phyloP scores from a whole-genome alignment of 2,888 invertebrate genomes.

The Heliconius erato region DNA sequence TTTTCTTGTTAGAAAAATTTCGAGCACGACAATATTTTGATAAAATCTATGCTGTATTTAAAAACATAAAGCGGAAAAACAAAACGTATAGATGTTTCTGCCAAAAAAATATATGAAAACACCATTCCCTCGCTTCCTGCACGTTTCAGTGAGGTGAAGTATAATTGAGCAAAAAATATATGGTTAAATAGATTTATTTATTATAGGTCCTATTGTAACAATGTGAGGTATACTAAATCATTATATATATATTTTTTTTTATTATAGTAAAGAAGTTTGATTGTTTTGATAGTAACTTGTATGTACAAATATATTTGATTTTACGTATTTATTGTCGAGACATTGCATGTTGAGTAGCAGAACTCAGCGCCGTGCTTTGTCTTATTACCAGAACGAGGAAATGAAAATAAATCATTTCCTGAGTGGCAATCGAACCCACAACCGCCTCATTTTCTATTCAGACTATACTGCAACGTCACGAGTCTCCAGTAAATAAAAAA shows the following conservation, averaged over 20 bases:
- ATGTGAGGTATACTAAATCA: not conserved
- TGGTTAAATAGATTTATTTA: not conserved
- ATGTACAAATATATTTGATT: too few species aligned
- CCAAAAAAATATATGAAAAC: not conserved
- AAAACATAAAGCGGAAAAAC: not conserved
- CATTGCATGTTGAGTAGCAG: too few species aligned
- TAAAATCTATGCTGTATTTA: not conserved
- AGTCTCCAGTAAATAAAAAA: too few species aligned
- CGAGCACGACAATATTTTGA: not conserved
- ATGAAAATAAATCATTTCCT: too few species aligned
- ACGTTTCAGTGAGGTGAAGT: slow-evolving; percentile 2
- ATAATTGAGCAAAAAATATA: slow-evolving; percentile 19
- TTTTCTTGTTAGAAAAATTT: not conserved
- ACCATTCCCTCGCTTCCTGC: slow-evolving; percentile 6
- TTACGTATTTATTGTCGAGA: too few species aligned
- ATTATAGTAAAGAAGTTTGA: not conserved
- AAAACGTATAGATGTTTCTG: not conserved
- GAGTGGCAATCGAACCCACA: too few species aligned
- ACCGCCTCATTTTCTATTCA: too few species aligned
- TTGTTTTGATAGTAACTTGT: not conserved
- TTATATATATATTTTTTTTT: not conserved
- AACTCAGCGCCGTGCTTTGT: too few species aligned
- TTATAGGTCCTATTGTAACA: not conserved
- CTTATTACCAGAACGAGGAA: too few species aligned
- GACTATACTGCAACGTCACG: too few species aligned